phyloP scores from a whole-genome alignment of 2,113 vertebrate genomes.

The Paralichthys olivaceus region DNA sequence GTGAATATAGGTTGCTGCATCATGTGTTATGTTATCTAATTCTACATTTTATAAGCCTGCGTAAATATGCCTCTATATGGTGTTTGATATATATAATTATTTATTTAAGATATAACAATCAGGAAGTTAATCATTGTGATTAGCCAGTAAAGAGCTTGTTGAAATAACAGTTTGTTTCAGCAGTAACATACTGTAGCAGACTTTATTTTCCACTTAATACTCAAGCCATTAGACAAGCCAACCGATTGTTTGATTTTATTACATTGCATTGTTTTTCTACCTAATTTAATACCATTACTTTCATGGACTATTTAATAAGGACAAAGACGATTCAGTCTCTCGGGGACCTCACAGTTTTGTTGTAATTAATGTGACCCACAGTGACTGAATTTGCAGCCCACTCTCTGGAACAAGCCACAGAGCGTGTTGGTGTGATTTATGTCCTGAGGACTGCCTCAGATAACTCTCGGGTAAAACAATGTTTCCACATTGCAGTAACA shows the following conservation, averaged over 20 bases:
- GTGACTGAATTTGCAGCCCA: not conserved
- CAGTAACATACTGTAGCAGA: not conserved
- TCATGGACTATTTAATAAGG: conserved; percentile 1
- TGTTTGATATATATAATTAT: not conserved
- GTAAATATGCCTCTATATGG: not conserved
- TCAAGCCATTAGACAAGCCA: conserved; percentile 3
- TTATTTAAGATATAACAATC: not conserved
- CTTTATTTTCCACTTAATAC: conserved; percentile 2
- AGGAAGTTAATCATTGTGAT: not conserved
- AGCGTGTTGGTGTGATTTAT: conserved; percentile 10
- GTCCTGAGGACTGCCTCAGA: not conserved
- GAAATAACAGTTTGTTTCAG: conserved; percentile 4
- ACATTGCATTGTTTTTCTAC: conserved; percentile 2
- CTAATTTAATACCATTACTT: conserved; percentile 8
- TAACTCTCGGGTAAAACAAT: not conserved
- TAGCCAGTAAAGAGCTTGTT: not conserved
- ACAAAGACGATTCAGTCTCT: not conserved
- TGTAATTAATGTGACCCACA: conserved; percentile 4
- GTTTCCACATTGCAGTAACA: not conserved
- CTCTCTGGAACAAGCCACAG: conserved; percentile 2
- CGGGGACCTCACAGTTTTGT: not conserved
- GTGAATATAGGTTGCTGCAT: not conserved
- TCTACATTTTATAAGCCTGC: not conserved
- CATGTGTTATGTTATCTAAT: not conserved
- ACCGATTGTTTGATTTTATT: conserved; percentile 4